These are phyloP conservation scores for Agrilus biguttatus DNA, from an alignment of 2,888 invertebrate genomes.

Conservation along the genomic window DNA sequence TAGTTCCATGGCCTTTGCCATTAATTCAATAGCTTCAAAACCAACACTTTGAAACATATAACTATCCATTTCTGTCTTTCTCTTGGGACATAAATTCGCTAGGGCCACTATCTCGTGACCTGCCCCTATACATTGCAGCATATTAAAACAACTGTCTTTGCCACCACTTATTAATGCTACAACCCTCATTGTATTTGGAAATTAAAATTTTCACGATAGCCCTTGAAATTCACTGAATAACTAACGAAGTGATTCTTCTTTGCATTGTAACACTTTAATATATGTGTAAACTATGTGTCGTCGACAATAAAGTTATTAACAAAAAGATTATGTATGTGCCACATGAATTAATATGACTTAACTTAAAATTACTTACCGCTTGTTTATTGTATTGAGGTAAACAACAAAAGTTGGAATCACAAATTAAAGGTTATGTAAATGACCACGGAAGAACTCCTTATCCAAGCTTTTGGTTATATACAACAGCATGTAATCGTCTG, in stretches of 20 bases:
- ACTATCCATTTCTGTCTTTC: constrained; percentile 49
- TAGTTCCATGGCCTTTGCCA: constrained; percentile 86
- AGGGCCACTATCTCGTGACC: constrained; percentile 92
- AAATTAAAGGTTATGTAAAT: no score
- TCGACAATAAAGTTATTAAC: no score
- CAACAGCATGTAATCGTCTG: no score
- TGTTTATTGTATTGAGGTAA: no score
- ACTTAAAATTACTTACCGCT: no score
- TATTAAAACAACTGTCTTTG: constrained; percentile 98
- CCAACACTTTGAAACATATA: constrained; percentile 99
- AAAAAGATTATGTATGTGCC: no score
- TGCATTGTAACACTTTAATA: not conserved
- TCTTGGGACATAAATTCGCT: constrained; percentile 84
- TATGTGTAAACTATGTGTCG: no score
- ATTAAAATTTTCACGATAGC: not conserved
- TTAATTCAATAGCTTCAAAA: constrained; percentile 80
- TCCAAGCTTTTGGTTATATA: no score
- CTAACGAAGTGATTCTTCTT: not conserved
- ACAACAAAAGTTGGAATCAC: no score
- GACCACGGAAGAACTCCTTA: no score
- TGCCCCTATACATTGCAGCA: constrained; percentile 93
- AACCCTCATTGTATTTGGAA: constrained; percentile 52
- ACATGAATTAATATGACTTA: no score
- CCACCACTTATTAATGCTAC: constrained; percentile 92
- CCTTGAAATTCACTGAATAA: not conserved